Evolutionary conservation across 2,113 vertebrate genomes (phyloP), one percentile per base, ranked within the genome.

Genomic region (Steatornis caripensis): DNA sequence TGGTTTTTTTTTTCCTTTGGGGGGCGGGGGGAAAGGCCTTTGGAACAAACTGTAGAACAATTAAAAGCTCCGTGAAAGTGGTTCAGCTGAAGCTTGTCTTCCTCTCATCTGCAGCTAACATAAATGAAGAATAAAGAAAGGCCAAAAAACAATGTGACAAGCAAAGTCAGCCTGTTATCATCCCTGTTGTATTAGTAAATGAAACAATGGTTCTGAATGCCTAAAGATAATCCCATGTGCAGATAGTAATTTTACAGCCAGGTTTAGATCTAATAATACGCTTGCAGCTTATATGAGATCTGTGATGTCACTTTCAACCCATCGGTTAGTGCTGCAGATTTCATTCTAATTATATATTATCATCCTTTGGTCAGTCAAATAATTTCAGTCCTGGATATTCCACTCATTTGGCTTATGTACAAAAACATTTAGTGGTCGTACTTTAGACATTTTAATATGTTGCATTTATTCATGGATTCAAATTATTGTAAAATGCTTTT

Each of bases 211-310:
- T 74, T 92, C 79, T 90, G 66, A 94, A 85, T 90, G 79, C 89
- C 87, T 95, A 60, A 96, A 85, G 89, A 92, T 95, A 96, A 94
- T 95, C 93, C 88, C 84, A 87, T 60, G 87, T 84, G 89, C 92
- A 96, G 94, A 97, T 82, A 92, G 93, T 91, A 93, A 94, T 96
- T 97, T 97, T 94, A 91, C 81, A 92, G 89, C 90, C 84, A 93
- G 95, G 93, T 96, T 97, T 97, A 91, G 95, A 94, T 95, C 86
- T 97, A 96, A 96, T 97, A 92, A 96, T 60, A 94, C 1, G 15
- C 90, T 96, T 97, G 80, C 89, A 92, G 60, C 11, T 92, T 85
- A 70, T 78, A 77, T 87, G 89, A 96, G 93, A 92, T 89, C 70
- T 53, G 74, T 95, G 92, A 97, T 91, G 95, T 95, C 89, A 95